phyloP scores from a whole-genome alignment of 2,797 vertebrate species.

The Coreius guichenoti region DNA sequence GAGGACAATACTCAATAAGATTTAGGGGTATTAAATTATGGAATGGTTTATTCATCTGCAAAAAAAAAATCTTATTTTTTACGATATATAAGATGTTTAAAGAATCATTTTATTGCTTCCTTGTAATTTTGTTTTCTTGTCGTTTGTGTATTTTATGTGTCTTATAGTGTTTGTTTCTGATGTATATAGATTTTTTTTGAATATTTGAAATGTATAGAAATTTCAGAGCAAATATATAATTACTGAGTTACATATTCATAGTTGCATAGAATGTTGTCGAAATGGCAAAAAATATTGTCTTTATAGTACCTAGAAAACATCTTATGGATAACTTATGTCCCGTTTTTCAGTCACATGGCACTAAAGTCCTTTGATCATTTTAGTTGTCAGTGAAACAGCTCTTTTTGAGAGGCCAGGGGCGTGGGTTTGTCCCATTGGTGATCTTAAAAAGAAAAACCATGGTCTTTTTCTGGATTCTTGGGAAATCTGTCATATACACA shows the following conservation, averaged over 20 bases:
- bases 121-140: no score
- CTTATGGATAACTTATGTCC: slow-evolving; percentile 42
- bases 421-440: slow-evolving; percentile 56
- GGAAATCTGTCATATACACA: slow-evolving; percentile 88
- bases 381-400: slow-evolving; percentile 70
- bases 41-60: no score
- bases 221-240: not conserved
- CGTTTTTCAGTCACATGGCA: slow-evolving; percentile 65
- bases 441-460: slow-evolving; percentile 83
- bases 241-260: not conserved
- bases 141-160: no score
- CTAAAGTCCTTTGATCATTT: slow-evolving; percentile 63
- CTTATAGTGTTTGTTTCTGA: no score
- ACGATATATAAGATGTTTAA: no score
- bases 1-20: no score
- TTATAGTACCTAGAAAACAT: not conserved
- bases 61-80: no score
- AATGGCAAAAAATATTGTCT: not conserved
- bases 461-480: slow-evolving; percentile 84
- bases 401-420: slow-evolving; percentile 57
- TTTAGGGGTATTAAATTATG: no score
- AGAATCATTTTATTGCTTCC: no score
- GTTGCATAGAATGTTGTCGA: not conserved
- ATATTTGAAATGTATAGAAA: no score
- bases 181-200: no score